These are phyloP conservation scores for Megastigmus dorsalis DNA, from an alignment of 2,888 invertebrate species.

Conservation along the genomic window DNA sequence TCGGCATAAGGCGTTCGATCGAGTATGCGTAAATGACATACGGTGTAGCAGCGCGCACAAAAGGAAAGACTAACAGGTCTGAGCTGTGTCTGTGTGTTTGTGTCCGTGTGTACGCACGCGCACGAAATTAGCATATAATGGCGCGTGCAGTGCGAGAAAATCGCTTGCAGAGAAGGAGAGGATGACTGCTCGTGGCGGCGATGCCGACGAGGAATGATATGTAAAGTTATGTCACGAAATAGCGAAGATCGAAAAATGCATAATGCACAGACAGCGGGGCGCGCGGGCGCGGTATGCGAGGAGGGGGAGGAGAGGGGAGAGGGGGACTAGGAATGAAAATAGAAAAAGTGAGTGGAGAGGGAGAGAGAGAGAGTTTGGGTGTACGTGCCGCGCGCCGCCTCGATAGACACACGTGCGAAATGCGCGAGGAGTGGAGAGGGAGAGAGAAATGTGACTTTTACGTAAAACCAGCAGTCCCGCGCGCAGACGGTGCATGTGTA, in stretches of 20 bases:
- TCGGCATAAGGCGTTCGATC: too few relatives aligned
- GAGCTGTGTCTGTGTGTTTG: too few relatives aligned
- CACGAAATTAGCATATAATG: slow-evolving; percentile 28
- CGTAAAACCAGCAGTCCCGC: slow-evolving; percentile 36
- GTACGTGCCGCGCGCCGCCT: not conserved
- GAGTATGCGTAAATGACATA: too few relatives aligned
- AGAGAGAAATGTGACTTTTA: slow-evolving; percentile 8
- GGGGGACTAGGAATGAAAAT: not conserved
- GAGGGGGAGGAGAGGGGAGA: not conserved
- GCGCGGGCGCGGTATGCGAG: not conserved
- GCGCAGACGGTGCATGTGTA: not conserved
- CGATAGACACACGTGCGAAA: slow-evolving; percentile 22
- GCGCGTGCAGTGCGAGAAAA: slow-evolving; percentile 3
- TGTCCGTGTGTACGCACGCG: not conserved
- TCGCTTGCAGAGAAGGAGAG: not conserved
- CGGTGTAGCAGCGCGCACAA: too few relatives aligned
- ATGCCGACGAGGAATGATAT: not conserved
- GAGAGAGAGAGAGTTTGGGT: not conserved
- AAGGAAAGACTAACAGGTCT: too few relatives aligned
- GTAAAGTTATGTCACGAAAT: slow-evolving; percentile 39
- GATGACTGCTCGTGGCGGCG: not conserved
- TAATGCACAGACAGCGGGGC: too few relatives aligned
- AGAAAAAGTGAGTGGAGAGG: not conserved
- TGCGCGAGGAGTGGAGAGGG: too few relatives aligned
- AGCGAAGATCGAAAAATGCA: not conserved